Evolutionary conservation across 2,888 invertebrate species (phyloP).

Genomic region (Napeogenes inachia): DNA sequence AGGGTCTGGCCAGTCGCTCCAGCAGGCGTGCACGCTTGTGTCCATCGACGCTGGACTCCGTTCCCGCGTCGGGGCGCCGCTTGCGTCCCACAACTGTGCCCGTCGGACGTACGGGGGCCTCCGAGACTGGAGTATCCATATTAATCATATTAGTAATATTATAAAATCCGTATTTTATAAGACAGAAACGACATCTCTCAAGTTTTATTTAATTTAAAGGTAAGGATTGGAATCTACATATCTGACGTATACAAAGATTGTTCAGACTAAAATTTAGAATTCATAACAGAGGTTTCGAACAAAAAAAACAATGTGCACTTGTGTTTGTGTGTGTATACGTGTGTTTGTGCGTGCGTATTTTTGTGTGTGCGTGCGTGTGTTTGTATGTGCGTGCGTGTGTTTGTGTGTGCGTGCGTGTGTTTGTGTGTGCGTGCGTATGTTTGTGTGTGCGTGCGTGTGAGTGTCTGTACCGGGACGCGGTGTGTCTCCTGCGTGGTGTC

Average conservation of each 20-base stretch:
- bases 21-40: conserved; percentile 56
- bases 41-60: conserved; percentile 30
- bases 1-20: conserved; percentile 49
- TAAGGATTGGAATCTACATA: too few species aligned
- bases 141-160: background rate
- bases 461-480: background rate
- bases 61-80: conserved; percentile 51
- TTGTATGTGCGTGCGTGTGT: conserved; percentile 19
- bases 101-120: conserved; percentile 47
- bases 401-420: too few species aligned
- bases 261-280: background rate
- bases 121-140: conserved; percentile 24
- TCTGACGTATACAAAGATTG: background rate
- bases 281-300: too few species aligned
- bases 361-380: too few species aligned
- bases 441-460: conserved; percentile 18
- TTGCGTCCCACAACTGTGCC: conserved; percentile 70
- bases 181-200: too few species aligned
- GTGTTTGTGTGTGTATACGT: too few species aligned
- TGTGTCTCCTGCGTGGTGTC: conserved; percentile 50
- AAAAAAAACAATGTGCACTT: too few species aligned
- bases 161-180: too few species aligned
- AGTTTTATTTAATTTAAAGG: too few species aligned
- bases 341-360: too few species aligned
- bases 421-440: too few species aligned